Percentiles rank a stretch among this genome's conserved stretches.
Evolutionary conservation across 2,797 vertebrate genomes (phyloP).

Genomic region (Tragopan temminckii): DNA sequence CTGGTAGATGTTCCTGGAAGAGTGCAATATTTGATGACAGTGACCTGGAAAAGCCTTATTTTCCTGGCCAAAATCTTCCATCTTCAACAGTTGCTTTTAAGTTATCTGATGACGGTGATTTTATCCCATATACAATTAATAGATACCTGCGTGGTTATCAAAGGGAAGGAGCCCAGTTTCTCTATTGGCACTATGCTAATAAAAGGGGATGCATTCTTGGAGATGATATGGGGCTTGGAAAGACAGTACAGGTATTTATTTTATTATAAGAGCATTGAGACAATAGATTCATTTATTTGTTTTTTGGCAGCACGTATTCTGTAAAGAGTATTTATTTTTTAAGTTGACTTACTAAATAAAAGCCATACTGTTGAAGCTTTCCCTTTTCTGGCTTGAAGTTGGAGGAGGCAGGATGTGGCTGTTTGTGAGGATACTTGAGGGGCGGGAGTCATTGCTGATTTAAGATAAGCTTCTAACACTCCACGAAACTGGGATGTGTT

Average conservation of each 20-base stretch:
- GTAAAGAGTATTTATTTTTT: not conserved
- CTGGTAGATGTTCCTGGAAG: constrained; percentile 66
- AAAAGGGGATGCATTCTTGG: constrained; percentile 93
- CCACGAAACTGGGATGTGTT: not conserved
- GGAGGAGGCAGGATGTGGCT: fast-evolving
- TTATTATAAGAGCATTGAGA: not conserved
- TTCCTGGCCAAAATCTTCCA: constrained; percentile 81
- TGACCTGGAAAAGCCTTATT: constrained; percentile 91
- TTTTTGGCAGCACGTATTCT: not conserved
- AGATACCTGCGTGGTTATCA: constrained; percentile 96
- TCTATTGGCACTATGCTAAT: constrained; percentile 86
- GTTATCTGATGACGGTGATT: constrained; percentile 82
- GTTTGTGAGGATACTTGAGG: no score
- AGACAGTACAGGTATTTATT: constrained; percentile 93
- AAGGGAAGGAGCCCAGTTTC: constrained; percentile 90
- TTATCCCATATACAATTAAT: constrained; percentile 94
- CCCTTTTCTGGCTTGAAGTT: not conserved
- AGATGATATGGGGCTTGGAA: constrained; percentile 98
- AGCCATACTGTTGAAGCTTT: not conserved
- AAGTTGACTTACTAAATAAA: not conserved
- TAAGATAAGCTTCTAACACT: not conserved
- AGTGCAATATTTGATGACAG: constrained; percentile 79
- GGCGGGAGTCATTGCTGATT: not conserved
- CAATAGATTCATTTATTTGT: not conserved
- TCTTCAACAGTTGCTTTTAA: constrained; percentile 80